phyloP scores from a whole-genome alignment of 1,140 invertebrate genomes.

The Trichonephila clavipes region DNA sequence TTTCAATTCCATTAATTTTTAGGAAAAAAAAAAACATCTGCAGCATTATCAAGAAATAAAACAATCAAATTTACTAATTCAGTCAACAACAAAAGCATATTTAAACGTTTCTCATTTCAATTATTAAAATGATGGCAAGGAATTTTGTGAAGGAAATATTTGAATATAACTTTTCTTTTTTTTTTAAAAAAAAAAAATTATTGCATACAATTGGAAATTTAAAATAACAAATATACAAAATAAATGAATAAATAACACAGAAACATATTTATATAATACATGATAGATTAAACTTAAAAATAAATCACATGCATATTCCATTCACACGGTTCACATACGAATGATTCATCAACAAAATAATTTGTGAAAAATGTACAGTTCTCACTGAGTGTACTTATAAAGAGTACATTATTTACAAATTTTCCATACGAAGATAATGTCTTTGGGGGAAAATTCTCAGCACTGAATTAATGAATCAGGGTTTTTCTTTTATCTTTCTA shows the following conservation, averaged over 20 bases:
- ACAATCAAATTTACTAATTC: too few relatives aligned
- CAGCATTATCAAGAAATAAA: too few relatives aligned
- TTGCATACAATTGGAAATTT: not conserved
- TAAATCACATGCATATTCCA: not conserved
- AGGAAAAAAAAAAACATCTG: too few relatives aligned
- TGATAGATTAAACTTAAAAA: not conserved
- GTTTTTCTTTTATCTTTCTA: slow-evolving; percentile 39
- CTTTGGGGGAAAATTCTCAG: not conserved
- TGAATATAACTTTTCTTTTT: too few relatives aligned
- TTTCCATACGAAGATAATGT: not conserved
- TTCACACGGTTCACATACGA: not conserved
- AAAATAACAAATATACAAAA: not conserved
- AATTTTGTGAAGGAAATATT: too few relatives aligned
- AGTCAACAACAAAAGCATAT: too few relatives aligned
- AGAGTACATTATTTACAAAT: not conserved
- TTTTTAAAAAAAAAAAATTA: too few relatives aligned
- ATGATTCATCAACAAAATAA: not conserved
- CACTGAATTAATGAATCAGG: not conserved
- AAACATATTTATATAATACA: not conserved
- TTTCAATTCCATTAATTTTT: too few relatives aligned
- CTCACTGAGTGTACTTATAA: not conserved
- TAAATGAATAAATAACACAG: slow-evolving; percentile 18
- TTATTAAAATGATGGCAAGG: too few relatives aligned
- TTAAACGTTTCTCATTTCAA: too few relatives aligned
- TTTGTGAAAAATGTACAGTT: slow-evolving; percentile 10